phyloP scores from a whole-genome alignment of 2,797 vertebrate species.

The Masticophis lateralis region DNA sequence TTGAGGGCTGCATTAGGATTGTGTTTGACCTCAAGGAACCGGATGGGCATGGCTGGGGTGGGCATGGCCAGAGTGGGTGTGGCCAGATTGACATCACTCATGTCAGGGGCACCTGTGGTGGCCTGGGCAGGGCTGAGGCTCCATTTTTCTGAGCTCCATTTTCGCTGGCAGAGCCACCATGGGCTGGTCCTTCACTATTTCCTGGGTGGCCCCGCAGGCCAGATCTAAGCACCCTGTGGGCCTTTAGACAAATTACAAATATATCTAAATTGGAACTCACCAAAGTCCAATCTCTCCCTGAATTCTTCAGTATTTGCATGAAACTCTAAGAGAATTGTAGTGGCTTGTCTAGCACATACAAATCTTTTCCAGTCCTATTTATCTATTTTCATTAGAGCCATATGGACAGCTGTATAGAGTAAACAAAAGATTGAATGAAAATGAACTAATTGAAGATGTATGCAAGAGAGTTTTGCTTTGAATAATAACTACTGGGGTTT shows the following conservation, averaged over 20 bases:
- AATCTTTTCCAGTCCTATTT: background rate
- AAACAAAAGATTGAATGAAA: background rate
- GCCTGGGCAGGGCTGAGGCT: too few relatives aligned
- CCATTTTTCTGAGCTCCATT: too few relatives aligned
- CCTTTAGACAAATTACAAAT: background rate
- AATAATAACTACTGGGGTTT: background rate
- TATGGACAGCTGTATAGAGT: background rate
- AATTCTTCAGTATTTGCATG: background rate
- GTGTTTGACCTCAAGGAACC: too few relatives aligned
- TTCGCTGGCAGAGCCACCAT: too few relatives aligned
- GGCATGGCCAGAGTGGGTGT: too few relatives aligned
- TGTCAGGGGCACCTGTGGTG: too few relatives aligned
- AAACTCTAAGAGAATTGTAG: background rate
- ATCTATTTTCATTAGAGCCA: background rate
- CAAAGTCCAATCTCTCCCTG: background rate
- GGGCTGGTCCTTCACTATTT: too few relatives aligned
- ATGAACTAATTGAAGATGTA: background rate
- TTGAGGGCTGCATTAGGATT: too few relatives aligned
- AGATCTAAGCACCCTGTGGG: too few relatives aligned
- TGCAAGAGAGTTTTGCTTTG: background rate
- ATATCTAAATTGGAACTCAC: background rate
- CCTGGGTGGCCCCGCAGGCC: too few relatives aligned
- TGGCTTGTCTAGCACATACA: background rate
- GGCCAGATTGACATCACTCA: too few relatives aligned
- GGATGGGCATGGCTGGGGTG: too few relatives aligned